phyloP scores from a whole-genome alignment of 2,113 vertebrate genomes.

The Apodemus sylvaticus region DNA sequence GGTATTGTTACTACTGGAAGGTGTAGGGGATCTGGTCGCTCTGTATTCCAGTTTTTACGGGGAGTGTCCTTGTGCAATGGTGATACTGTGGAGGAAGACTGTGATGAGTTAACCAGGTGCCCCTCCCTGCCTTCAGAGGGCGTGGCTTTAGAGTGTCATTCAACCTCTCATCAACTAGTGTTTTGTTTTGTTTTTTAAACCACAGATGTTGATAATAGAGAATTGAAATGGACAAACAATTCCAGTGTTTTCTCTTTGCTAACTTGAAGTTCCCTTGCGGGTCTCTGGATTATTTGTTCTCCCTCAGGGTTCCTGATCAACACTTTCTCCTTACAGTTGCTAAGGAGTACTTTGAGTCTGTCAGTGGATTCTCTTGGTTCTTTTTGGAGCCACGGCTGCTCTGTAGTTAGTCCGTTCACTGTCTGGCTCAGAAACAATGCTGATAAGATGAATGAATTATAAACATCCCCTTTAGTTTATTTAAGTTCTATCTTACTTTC shows the following conservation, averaged over 20 bases:
- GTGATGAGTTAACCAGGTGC: not conserved
- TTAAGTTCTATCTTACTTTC: not conserved
- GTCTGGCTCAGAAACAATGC: not conserved
- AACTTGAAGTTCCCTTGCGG: not conserved
- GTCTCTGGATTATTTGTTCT: not conserved
- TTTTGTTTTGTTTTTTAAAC: too few relatives aligned
- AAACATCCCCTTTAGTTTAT: not conserved
- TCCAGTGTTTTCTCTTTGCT: not conserved
- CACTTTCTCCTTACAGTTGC: not conserved
- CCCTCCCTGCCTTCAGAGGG: not conserved
- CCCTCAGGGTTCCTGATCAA: not conserved
- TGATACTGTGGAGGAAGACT: not conserved
- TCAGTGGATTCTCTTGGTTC: not conserved
- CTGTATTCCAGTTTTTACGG: not conserved
- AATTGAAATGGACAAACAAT: not conserved
- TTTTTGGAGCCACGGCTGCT: not conserved
- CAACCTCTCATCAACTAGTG: not conserved
- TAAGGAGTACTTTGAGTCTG: not conserved
- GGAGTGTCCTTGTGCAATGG: rapidly evolving
- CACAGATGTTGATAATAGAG: not conserved
- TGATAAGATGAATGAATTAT: not conserved
- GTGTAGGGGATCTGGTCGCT: too few relatives aligned
- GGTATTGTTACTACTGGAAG: not conserved
- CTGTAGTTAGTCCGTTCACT: too few relatives aligned
- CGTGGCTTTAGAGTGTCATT: not conserved